Conservation (phyloP, 2,888 invertebrate genomes). For the Aleiodes leptofemur region DNA sequence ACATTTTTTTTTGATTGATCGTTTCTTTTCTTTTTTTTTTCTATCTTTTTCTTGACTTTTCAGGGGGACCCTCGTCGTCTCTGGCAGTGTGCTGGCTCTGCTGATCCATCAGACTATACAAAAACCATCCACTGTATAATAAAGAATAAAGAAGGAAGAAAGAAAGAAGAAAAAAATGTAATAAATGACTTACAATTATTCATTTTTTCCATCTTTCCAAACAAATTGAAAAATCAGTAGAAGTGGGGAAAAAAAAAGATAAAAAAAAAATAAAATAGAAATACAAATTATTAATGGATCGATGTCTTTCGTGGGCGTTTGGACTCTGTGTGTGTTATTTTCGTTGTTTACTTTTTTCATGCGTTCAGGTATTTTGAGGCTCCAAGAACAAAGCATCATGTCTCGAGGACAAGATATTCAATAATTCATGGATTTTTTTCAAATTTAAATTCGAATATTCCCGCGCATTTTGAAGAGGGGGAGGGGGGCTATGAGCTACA, state of each 20-base stretch:
- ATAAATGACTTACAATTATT: background rate
- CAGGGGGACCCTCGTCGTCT: slow-evolving; percentile 64
- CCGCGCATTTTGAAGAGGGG: too few species aligned
- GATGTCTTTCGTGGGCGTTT: slow-evolving; percentile 17
- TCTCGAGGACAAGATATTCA: background rate
- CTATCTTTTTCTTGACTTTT: slow-evolving; percentile 49
- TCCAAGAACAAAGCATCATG: slow-evolving; percentile 13
- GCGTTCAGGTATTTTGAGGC: background rate
- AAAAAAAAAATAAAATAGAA: too few species aligned
- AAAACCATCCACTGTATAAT: slow-evolving; percentile 20
- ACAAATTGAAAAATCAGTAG: background rate
- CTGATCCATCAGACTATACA: slow-evolving; percentile 54
- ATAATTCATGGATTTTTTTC: slow-evolving; percentile 11
- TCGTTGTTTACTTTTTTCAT: slow-evolving; percentile 1
- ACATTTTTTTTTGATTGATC: slow-evolving; percentile 10
- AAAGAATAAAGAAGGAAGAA: background rate
- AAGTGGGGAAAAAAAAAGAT: background rate
- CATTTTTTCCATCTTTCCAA: background rate
- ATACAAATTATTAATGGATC: slow-evolving; percentile 8
- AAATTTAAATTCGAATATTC: too few species aligned
- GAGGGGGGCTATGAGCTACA: too few species aligned
- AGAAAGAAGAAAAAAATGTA: slow-evolving; percentile 13
- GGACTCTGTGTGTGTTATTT: background rate
- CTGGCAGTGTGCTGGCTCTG: slow-evolving; percentile 62
- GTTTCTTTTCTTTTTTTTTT: background rate